Evolutionary conservation across 2,888 invertebrate species (phyloP).

Genomic region (Psylliodes chrysocephalus): DNA sequence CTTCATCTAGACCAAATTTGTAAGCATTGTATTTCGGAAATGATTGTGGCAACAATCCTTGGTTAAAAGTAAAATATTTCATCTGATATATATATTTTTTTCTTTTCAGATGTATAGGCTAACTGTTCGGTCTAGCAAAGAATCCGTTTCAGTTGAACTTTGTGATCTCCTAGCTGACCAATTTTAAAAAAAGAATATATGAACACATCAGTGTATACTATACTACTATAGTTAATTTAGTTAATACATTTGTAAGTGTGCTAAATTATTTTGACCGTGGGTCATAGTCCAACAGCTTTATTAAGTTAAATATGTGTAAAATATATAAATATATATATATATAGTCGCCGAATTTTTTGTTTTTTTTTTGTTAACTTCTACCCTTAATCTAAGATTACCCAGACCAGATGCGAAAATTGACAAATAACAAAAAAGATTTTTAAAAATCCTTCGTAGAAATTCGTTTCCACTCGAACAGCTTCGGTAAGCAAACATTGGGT

Average conservation of each 20-base stretch:
- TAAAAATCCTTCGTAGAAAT: too few relatives aligned
- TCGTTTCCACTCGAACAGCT: too few relatives aligned
- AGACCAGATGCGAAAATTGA: too few relatives aligned
- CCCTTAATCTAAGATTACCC: too few relatives aligned
- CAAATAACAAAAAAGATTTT: too few relatives aligned
- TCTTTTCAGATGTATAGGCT: slow-evolving; percentile 94
- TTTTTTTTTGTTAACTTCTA: too few relatives aligned
- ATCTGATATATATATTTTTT: slow-evolving; percentile 45
- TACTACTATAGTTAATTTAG: slow-evolving; percentile 4
- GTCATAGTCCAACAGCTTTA: slow-evolving; percentile 30
- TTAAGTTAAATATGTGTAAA: slow-evolving; percentile 19
- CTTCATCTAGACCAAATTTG: too few relatives aligned
- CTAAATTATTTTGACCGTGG: slow-evolving; percentile 34
- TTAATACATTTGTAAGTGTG: slow-evolving; percentile 33
- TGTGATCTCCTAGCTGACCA: slow-evolving; percentile 95
- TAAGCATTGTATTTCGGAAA: too few relatives aligned
- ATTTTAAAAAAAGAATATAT: slow-evolving; percentile 72
- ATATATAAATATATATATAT: neutral
- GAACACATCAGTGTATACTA: slow-evolving; percentile 9
- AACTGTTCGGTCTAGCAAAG: slow-evolving; percentile 97
- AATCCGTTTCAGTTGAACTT: slow-evolving; percentile 91
- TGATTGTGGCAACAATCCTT: too few relatives aligned
- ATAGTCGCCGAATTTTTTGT: too few relatives aligned
- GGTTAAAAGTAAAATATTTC: too few relatives aligned
- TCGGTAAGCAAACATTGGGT: too few relatives aligned